These are phyloP conservation scores for Bombycilla garrulus DNA, from an alignment of 2,113 vertebrate species.

Conservation along the genomic window DNA sequence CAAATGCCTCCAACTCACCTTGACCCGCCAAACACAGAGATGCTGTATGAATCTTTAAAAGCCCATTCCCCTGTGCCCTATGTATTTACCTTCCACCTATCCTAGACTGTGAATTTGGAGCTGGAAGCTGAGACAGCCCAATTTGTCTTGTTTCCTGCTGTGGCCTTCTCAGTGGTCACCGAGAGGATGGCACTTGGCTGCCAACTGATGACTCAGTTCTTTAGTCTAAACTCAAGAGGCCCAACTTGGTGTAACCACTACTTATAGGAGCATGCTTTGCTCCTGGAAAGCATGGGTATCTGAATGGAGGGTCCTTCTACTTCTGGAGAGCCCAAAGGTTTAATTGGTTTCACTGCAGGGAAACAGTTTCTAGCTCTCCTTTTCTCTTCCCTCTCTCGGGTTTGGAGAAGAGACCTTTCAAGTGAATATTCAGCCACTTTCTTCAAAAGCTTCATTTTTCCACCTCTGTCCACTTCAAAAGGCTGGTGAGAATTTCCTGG, in stretches of 20 bases:
- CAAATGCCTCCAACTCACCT: neutral
- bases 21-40: neutral
- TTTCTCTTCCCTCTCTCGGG: neutral
- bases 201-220: neutral
- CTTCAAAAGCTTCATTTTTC: neutral
- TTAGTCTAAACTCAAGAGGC: neutral
- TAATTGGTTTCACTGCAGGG: neutral
- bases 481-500: neutral
- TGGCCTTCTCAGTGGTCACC: neutral
- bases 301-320: neutral
- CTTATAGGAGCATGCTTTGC: neutral
- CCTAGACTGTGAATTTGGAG: neutral
- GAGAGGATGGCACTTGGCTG: neutral
- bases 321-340: neutral
- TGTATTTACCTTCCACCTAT: neutral
- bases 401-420: neutral
- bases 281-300: neutral
- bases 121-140: neutral
- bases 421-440: neutral
- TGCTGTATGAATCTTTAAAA: neutral
- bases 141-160: neutral
- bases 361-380: neutral
- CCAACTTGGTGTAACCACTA: neutral
- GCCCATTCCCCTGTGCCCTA: neutral
- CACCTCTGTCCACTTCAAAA: neutral